Conservation (phyloP, 2,797 vertebrate genomes). For the Acestrorhynchus altus region DNA sequence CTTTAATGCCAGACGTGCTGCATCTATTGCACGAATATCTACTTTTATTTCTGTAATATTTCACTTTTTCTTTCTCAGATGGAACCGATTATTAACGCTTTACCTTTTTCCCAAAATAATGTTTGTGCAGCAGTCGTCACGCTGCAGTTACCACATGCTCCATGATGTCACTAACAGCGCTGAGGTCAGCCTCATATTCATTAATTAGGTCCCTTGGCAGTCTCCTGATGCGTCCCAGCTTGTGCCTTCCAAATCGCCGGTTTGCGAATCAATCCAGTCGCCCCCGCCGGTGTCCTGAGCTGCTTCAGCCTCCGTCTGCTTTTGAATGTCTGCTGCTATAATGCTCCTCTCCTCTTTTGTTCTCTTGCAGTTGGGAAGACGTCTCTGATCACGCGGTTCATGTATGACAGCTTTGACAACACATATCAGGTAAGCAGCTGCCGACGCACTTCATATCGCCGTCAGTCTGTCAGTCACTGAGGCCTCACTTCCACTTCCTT, state of each 20-base stretch:
- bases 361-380: constrained; percentile 84
- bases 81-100: constrained; percentile 7
- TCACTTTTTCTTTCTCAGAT: neutral
- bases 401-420: constrained; percentile 89
- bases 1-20: too few species aligned
- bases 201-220: constrained; percentile 70
- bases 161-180: constrained; percentile 60
- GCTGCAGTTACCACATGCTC: constrained; percentile 58
- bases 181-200: constrained; percentile 54
- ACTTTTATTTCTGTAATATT: too few species aligned
- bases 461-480: constrained; percentile 48
- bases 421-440: constrained; percentile 79
- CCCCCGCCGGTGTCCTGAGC: constrained; percentile 26
- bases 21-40: neutral
- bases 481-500: constrained; percentile 15
- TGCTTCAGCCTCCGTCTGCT: constrained; percentile 41
- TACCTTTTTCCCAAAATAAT: neutral
- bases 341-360: constrained; percentile 60
- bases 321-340: constrained; percentile 53
- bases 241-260: constrained; percentile 19
- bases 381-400: constrained; percentile 85
- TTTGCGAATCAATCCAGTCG: constrained; percentile 13
- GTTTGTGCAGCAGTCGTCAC: constrained; percentile 14
- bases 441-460: constrained; percentile 22
- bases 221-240: constrained; percentile 55